phyloP scores from a whole-genome alignment of 2,888 invertebrate genomes.

The Argynnis bischoffii region DNA sequence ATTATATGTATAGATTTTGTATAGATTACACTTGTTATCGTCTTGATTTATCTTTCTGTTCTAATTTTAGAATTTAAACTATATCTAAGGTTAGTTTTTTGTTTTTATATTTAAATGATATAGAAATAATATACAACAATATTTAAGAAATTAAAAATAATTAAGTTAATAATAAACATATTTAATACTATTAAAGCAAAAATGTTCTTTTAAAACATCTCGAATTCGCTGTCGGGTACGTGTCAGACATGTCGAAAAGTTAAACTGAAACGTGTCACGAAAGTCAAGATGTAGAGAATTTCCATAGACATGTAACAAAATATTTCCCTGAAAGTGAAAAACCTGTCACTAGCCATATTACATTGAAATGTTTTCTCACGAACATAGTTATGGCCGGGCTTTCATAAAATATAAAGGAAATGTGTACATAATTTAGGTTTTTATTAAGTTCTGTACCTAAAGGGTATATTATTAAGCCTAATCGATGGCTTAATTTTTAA shows the following conservation, averaged over 20 bases:
- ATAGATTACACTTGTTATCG: too few species aligned
- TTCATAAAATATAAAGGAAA: neutral
- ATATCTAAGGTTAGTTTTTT: too few species aligned
- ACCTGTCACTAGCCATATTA: conserved; percentile 18
- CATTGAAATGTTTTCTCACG: neutral
- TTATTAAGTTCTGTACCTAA: too few species aligned
- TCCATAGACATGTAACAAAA: conserved; percentile 63
- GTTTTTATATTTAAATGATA: too few species aligned
- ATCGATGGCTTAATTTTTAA: too few species aligned
- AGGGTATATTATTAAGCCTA: too few species aligned
- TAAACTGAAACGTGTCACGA: conserved; percentile 57
- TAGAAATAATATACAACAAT: too few species aligned
- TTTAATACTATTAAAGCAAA: neutral
- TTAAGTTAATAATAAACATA: neutral
- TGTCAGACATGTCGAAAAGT: conserved; percentile 62
- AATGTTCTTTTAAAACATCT: conserved; percentile 27
- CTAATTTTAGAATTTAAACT: too few species aligned
- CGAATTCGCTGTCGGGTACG: conserved; percentile 58
- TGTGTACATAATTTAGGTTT: too few species aligned
- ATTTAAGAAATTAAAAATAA: neutral
- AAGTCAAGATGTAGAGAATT: conserved; percentile 58
- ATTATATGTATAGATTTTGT: too few species aligned
- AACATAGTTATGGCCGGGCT: neutral
- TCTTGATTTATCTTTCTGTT: too few species aligned
- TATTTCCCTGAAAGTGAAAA: conserved; percentile 43